A percentile compares a stretch with the other conserved stretches of the same genome.
These are phyloP conservation scores for Scaptomyza graminum DNA, from an alignment of 1,140 invertebrate species.

Conservation along the genomic window DNA sequence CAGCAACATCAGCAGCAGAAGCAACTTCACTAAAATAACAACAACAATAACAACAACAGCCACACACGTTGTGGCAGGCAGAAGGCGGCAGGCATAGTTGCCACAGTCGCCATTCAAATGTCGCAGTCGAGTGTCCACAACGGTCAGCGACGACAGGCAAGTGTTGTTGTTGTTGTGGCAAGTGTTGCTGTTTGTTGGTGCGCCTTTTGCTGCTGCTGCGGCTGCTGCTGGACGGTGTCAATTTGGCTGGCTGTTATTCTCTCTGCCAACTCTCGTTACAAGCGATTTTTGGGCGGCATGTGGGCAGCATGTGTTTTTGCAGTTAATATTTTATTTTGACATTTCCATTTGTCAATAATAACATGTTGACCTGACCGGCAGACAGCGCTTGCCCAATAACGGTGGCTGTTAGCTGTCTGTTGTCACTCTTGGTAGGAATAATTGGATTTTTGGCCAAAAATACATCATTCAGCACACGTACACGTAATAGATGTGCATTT, in stretches of 20 bases:
- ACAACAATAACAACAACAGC: constrained; percentile 29
- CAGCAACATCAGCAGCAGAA: neutral
- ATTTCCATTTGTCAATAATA: constrained; percentile 83
- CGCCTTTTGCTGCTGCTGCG: constrained; percentile 4
- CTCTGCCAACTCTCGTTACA: constrained; percentile 62
- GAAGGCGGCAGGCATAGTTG: constrained; percentile 47
- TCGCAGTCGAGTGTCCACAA: constrained; percentile 57
- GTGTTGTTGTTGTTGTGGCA: constrained; percentile 27
- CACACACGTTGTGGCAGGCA: constrained; percentile 41
- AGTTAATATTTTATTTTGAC: constrained; percentile 82
- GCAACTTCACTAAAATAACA: neutral
- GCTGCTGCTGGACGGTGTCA: constrained; percentile 45
- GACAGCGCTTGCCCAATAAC: constrained; percentile 34
- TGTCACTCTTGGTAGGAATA: constrained; percentile 25
- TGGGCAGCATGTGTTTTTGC: constrained; percentile 36
- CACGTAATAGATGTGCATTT: constrained; percentile 53
- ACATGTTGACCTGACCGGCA: constrained; percentile 65
- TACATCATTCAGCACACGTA: constrained; percentile 17
- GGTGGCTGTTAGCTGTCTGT: constrained; percentile 8
- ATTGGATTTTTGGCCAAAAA: constrained; percentile 53
- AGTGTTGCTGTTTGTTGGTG: constrained; percentile 44
- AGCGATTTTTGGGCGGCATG: constrained; percentile 38
- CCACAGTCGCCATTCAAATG: constrained; percentile 53
- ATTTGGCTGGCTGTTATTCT: constrained; percentile 49
- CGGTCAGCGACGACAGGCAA: constrained; percentile 52